These are phyloP conservation scores for Rhagoletis pomonella DNA, from an alignment of 1,140 invertebrate species.

Conservation along the genomic window DNA sequence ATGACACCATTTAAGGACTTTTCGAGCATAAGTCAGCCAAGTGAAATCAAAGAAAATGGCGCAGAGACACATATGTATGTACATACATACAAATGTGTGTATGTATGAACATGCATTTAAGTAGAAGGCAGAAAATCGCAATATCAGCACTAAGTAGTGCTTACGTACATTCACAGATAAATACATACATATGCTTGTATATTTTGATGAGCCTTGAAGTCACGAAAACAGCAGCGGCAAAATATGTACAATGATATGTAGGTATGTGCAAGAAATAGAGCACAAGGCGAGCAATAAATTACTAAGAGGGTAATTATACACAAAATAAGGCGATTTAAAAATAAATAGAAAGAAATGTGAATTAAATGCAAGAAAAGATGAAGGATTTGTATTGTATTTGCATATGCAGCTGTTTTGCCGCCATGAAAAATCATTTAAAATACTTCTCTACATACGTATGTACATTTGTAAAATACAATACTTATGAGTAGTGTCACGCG, in stretches of 20 bases:
- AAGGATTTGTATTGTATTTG: constrained; percentile 12
- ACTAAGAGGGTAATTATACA: constrained; percentile 23
- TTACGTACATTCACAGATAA: not conserved
- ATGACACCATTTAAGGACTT: constrained; percentile 27
- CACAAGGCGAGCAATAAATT: constrained; percentile 17
- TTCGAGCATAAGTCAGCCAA: constrained; percentile 28
- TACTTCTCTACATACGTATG: no score
- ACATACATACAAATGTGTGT: not conserved
- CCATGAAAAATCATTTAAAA: no score
- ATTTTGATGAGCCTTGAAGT: constrained; percentile 36
- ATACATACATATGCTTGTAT: not conserved
- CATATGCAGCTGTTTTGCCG: not conserved
- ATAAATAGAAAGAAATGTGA: not conserved
- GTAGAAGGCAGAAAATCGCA: constrained; percentile 5
- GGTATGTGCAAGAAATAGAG: not conserved
- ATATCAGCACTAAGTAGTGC: constrained; percentile 29
- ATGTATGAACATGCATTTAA: not conserved
- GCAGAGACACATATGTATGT: not conserved
- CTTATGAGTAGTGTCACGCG: no score
- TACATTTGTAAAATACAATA: no score
- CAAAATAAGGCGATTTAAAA: constrained; percentile 1
- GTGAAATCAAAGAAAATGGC: constrained; percentile 30
- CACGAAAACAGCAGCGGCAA: not conserved
- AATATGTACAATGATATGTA: not conserved
- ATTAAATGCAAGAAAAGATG: not conserved